Conservation (phyloP, 2,797 vertebrate genomes). For the Sebastiscus tertius region DNA sequence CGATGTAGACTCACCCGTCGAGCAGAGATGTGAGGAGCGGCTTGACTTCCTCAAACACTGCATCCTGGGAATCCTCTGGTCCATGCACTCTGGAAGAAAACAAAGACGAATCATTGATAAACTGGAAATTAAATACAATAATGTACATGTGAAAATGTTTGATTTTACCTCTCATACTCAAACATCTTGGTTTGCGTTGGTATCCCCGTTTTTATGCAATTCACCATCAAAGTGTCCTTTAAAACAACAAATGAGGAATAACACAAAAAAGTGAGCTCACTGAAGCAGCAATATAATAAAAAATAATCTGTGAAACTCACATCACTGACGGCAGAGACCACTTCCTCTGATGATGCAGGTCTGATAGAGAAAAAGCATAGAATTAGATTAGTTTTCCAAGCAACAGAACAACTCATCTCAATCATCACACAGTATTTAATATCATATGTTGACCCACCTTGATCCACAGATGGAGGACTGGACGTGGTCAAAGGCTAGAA, state of each 20-base stretch:
- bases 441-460: constrained; percentile 68
- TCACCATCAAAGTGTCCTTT: constrained; percentile 90
- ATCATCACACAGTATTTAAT: neutral
- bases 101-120: neutral
- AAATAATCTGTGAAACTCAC: constrained; percentile 73
- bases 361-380: constrained; percentile 58
- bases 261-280: neutral
- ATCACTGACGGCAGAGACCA: constrained; percentile 80
- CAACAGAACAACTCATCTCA: neutral
- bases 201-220: constrained; percentile 78
- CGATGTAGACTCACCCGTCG: constrained; percentile 84
- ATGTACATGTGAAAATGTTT: neutral
- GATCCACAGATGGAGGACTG: constrained; percentile 25
- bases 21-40: constrained; percentile 88
- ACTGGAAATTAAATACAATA: neutral
- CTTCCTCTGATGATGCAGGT: constrained; percentile 72
- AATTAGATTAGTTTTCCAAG: neutral
- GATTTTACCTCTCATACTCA: constrained; percentile 88
- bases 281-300: neutral
- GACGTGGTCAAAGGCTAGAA: constrained; percentile 79
- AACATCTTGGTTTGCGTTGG: constrained; percentile 81
- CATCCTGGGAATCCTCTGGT: constrained; percentile 82
- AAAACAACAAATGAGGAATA: neutral
- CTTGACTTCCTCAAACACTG: constrained; percentile 85
- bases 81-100: constrained; percentile 81